Evolutionary conservation across 2,797 vertebrate species (phyloP).

Genomic region (Characodon lateralis): DNA sequence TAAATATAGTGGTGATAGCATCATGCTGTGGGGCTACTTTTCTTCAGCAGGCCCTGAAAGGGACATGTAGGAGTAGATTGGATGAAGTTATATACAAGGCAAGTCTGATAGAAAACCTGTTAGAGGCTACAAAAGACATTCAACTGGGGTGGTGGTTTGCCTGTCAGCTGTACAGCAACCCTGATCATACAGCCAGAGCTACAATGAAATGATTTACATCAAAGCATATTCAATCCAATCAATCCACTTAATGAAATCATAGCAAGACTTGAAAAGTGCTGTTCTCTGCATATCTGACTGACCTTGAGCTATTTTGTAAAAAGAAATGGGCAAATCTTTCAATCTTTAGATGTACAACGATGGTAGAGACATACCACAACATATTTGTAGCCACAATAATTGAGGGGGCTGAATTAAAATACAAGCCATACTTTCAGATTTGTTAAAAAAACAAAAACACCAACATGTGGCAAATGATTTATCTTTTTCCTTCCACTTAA

Average conservation of each 20-base stretch:
- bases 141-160: background rate
- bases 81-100: background rate
- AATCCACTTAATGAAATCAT: background rate
- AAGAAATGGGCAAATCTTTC: background rate
- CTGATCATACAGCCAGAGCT: background rate
- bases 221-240: background rate
- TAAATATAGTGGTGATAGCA: background rate
- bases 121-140: background rate
- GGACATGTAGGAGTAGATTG: background rate
- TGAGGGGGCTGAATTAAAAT: background rate
- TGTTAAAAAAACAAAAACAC: background rate
- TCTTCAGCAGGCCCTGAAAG: no score
- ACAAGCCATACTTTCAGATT: background rate
- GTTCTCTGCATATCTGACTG: background rate
- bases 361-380: background rate
- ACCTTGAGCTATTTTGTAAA: background rate
- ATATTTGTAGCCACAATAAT: background rate
- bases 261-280: background rate
- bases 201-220: background rate
- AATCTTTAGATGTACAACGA: background rate
- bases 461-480: background rate
- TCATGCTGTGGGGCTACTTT: background rate
- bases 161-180: background rate
- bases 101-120: background rate
- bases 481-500: background rate